Conservation (phyloP, 2,113 vertebrate genomes). For the Eolophus roseicapilla region DNA sequence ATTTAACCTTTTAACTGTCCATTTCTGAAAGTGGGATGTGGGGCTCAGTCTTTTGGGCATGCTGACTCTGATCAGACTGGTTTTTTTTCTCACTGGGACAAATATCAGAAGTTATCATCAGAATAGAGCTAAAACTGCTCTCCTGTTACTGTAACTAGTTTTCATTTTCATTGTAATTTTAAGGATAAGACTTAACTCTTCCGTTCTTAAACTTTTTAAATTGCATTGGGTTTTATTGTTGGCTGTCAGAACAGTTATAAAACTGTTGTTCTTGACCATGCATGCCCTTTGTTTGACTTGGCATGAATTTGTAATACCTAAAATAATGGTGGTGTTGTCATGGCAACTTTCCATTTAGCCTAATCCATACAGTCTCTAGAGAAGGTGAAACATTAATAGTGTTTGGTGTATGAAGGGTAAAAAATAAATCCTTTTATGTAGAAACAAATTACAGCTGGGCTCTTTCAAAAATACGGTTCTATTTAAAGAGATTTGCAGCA, state of each 20-base stretch:
- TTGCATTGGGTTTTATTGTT: constrained; percentile 50
- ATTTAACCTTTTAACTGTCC: not conserved
- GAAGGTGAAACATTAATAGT: constrained; percentile 76
- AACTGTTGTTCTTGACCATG: constrained; percentile 50
- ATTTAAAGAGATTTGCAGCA: constrained; percentile 60
- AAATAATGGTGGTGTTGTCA: constrained; percentile 79
- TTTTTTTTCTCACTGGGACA: not conserved
- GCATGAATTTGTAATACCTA: constrained; percentile 69
- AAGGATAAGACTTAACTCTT: constrained; percentile 27
- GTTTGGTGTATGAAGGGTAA: constrained; percentile 71
- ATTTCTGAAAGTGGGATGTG: not conserved
- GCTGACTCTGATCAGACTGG: not conserved
- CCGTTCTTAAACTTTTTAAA: constrained; percentile 43
- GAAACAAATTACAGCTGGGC: constrained; percentile 56
- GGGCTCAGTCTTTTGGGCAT: not conserved
- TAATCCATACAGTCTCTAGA: constrained; percentile 70
- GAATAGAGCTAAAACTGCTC: not conserved
- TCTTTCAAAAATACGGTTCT: constrained; percentile 62
- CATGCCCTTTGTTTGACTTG: constrained; percentile 65
- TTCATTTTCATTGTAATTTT: constrained; percentile 27
- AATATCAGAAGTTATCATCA: not conserved
- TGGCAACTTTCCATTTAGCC: constrained; percentile 79
- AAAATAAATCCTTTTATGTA: constrained; percentile 62
- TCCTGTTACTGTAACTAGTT: constrained; percentile 9
- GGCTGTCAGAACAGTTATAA: constrained; percentile 57